Base-by-base conservation (phyloP, 2,888 invertebrate species). In the Heliconius charithonia region DNA sequence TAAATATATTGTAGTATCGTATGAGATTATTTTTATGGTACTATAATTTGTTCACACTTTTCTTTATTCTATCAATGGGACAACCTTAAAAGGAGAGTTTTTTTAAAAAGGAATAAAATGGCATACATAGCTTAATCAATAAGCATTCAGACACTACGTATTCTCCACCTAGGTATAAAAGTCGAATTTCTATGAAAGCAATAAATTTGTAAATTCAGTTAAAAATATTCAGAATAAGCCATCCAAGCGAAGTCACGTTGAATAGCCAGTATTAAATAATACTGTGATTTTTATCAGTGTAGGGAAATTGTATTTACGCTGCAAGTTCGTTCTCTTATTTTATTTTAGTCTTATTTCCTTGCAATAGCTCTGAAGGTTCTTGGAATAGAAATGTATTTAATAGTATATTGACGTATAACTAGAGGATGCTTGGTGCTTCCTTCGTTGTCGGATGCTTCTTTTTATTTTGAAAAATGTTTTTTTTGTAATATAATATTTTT, bases 261-360 rank as follows among this genome's bases (percentile, higher is more conserved):
- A 41, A 67, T 7, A 41, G n/a, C 67, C 41, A 41, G 41, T 37
- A 41, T 22, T 67, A 41, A 41, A 67, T 37, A 67, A 41, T n/a
- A 25, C 37, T n/a, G 41, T 41, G 67, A 41, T 67, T 67, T 67
- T 25, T 41, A 67, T 67, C 67, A 67, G 13, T 37, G 41, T 41
- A 67, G 41, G 25, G n/a, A 67, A 41, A 37, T 67, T 67, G 67
- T 67, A 41, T 67, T 67, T 67, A 67, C 41, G 67, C 67, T 25
- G 37, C 37, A 41, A 67, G 67, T 29, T 37, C 22, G 67, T 29
- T 37, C 22, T 67, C 25, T 25, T 67, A 41, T 67, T 67, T 41
- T 27, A 63, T 67, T 67, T 67, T 25, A 41, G n/a, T 41, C 67
- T 41, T 67, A 41, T 67, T 67, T 67, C 37, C 67, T 67, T 67